Percentiles rank a stretch among this genome's conserved stretches.
Conservation (phyloP, 2,888 invertebrate species). For the Drosophila helvetica region DNA sequence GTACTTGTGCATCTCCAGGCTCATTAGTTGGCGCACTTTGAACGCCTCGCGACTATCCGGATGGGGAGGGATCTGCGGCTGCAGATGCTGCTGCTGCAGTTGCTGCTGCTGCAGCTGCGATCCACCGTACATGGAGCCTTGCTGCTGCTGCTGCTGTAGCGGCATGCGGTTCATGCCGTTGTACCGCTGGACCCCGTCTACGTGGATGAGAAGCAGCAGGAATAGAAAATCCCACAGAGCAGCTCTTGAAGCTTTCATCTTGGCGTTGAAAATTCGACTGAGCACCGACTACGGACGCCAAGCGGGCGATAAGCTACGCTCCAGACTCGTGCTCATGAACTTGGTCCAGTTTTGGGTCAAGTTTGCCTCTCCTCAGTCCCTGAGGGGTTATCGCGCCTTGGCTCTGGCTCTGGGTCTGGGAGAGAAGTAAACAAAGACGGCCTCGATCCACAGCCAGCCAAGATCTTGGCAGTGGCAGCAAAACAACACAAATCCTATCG, state of each 20-base stretch:
- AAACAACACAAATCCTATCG: conserved; percentile 6
- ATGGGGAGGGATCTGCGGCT: not conserved
- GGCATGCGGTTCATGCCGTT: conserved; percentile 40
- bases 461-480: conserved; percentile 35
- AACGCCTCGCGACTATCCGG: conserved; percentile 45
- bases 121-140: not conserved
- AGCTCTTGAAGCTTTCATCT: conserved; percentile 55
- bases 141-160: conserved; percentile 9
- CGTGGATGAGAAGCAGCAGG: conserved; percentile 1
- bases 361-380: conserved; percentile 48
- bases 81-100: not conserved
- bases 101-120: not conserved
- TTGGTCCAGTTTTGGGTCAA: conserved; percentile 63
- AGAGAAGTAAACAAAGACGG: conserved; percentile 59
- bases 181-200: conserved; percentile 7
- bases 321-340: conserved; percentile 58
- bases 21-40: conserved; percentile 44
- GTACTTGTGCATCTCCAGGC: conserved; percentile 61
- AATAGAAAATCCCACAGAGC: conserved; percentile 16
- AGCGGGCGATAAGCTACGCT: conserved; percentile 51
- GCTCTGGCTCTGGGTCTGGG: conserved; percentile 5
- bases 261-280: conserved; percentile 54
- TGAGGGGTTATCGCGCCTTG: conserved; percentile 56
- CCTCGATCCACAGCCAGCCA: conserved; percentile 10
- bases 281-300: conserved; percentile 6